phyloP scores from a whole-genome alignment of 2,888 invertebrate genomes.

The Thera obeliscata region DNA sequence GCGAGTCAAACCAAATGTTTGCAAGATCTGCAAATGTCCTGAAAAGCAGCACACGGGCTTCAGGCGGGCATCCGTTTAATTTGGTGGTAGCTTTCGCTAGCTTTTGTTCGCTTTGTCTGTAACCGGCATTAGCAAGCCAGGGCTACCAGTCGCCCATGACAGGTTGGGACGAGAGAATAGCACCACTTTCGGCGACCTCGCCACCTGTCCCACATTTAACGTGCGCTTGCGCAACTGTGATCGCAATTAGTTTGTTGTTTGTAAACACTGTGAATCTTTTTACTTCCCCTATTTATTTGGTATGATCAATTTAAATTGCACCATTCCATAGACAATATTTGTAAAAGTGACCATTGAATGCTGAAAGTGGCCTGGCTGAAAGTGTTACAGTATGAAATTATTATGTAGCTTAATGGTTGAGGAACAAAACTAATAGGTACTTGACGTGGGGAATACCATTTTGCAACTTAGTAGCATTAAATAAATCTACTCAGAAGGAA shows the following conservation, averaged over 20 bases:
- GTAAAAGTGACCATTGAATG: too few relatives aligned
- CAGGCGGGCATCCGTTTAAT: neutral
- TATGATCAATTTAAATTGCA: too few relatives aligned
- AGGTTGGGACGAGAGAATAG: constrained; percentile 46
- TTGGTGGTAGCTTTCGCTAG: neutral
- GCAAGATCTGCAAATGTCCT: too few relatives aligned
- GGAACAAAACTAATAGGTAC: neutral
- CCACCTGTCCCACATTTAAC: constrained; percentile 52
- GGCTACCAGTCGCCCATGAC: constrained; percentile 39
- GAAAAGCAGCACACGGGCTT: neutral
- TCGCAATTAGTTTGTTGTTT: constrained; percentile 33
- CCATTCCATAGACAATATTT: too few relatives aligned
- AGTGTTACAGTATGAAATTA: neutral
- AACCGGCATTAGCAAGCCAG: neutral
- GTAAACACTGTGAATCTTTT: constrained; percentile 1
- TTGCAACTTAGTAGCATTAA: neutral
- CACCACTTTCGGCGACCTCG: constrained; percentile 58
- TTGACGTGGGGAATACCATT: neutral
- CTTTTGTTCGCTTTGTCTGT: neutral
- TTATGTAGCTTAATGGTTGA: neutral
- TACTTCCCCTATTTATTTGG: neutral
- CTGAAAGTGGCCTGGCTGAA: neutral
- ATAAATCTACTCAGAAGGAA: neutral
- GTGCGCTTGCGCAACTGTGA: constrained; percentile 50
- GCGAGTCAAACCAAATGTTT: too few relatives aligned